Evolutionary conservation across 2,888 invertebrate species (phyloP).

Genomic region (Tiliacea citrago): DNA sequence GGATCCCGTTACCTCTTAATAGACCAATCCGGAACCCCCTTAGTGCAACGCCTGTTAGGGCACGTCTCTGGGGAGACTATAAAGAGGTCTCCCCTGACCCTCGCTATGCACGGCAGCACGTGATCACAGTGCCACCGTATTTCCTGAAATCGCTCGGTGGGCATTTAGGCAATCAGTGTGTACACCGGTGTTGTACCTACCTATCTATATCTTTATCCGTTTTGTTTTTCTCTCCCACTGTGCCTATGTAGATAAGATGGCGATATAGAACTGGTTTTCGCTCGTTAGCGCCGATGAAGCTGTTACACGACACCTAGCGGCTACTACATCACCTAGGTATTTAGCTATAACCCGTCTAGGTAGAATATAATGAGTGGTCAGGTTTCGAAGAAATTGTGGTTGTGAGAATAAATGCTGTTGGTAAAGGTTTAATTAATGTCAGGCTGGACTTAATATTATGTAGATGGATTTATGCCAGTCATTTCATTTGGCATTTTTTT

Average conservation of each 20-base stretch:
- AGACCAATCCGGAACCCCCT: no score
- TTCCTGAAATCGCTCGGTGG: no score
- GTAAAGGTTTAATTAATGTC: not conserved
- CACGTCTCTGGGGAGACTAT: no score
- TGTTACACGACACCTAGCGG: constrained; percentile 51
- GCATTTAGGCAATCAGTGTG: no score
- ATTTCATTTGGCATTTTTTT: no score
- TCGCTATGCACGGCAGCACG: no score
- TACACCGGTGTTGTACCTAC: no score
- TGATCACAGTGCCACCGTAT: no score
- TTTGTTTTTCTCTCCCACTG: constrained; percentile 18
- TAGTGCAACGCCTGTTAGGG: no score
- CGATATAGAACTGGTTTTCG: constrained; percentile 60
- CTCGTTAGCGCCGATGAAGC: constrained; percentile 63
- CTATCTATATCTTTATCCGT: not conserved
- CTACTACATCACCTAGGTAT: constrained; percentile 54
- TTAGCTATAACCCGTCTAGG: constrained; percentile 33
- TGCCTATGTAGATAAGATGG: constrained; percentile 36
- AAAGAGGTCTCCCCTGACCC: no score
- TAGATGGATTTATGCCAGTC: no score
- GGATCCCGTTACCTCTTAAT: no score
- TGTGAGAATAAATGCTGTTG: not conserved
- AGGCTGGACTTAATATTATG: not conserved
- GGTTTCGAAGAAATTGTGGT: not conserved
- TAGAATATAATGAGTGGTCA: constrained; percentile 23